Percentiles rank a stretch among this genome's conserved stretches.
Conservation (phyloP, 1,140 invertebrate species). For the Brachystomella parvula region DNA sequence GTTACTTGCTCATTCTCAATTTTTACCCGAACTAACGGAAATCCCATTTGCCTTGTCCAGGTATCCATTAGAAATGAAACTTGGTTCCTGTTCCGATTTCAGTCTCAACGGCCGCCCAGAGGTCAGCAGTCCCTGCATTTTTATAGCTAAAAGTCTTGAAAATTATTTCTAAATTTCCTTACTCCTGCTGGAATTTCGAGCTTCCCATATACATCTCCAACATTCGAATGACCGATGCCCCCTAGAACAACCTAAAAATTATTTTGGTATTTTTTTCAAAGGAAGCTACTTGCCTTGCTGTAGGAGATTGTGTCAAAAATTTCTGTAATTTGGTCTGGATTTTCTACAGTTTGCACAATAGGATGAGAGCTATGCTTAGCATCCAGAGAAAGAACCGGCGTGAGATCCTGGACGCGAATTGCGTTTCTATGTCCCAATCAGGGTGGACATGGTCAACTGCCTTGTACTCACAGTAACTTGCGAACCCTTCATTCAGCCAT, state of each 20-base stretch:
- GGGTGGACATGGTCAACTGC: constrained; percentile 61
- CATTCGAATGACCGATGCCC: constrained; percentile 81
- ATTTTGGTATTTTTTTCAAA: too few species aligned
- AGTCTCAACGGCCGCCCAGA: constrained; percentile 58
- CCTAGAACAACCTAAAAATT: constrained; percentile 50
- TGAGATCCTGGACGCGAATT: constrained; percentile 66
- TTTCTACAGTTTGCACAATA: constrained; percentile 70
- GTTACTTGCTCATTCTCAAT: constrained; percentile 47
- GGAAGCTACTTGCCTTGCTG: constrained; percentile 66
- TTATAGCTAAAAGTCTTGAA: constrained; percentile 59
- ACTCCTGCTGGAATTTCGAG: constrained; percentile 64
- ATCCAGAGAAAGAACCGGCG: constrained; percentile 66
- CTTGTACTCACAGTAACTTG: constrained; percentile 75
- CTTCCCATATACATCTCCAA: constrained; percentile 71
- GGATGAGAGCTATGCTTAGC: constrained; percentile 67
- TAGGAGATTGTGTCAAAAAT: constrained; percentile 91
- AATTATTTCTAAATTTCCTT: constrained; percentile 62
- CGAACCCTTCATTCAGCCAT: constrained; percentile 86
- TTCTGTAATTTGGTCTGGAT: constrained; percentile 81
- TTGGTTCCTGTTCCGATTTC: constrained; percentile 44
- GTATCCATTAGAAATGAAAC: constrained; percentile 75
- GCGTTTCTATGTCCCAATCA: constrained; percentile 73
- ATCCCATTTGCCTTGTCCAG: constrained; percentile 88
- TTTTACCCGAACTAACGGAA: constrained; percentile 64
- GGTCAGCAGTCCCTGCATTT: constrained; percentile 72